Conservation (phyloP, 2,888 invertebrate genomes). For the Tachina lurida region DNA sequence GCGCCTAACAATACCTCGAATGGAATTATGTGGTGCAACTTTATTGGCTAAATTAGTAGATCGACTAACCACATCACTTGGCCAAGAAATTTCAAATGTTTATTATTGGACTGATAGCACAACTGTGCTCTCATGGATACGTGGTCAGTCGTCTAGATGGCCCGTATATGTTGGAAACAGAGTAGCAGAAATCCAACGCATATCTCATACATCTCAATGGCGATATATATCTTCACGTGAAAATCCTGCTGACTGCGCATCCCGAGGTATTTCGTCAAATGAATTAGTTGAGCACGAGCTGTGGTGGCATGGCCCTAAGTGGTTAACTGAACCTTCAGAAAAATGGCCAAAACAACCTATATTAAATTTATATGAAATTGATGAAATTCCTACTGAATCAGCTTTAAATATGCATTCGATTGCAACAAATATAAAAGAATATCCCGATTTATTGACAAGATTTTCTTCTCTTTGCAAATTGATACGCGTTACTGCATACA, state of each 20-base stretch:
- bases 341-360: slow-evolving; percentile 34
- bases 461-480: too few species aligned
- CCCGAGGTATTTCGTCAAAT: slow-evolving; percentile 31
- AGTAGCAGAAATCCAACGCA: too few species aligned
- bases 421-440: background rate
- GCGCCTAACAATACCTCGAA: too few species aligned
- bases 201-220: too few species aligned
- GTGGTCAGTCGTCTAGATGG: too few species aligned
- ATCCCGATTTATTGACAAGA: background rate
- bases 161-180: too few species aligned
- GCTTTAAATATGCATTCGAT: background rate
- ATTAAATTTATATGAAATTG: background rate
- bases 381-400: background rate
- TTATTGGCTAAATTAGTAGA: background rate
- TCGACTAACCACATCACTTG: slow-evolving; percentile 12
- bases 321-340: background rate
- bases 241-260: too few species aligned
- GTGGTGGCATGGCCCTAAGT: slow-evolving; percentile 21
- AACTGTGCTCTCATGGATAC: too few species aligned
- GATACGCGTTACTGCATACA: too few species aligned
- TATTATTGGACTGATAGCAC: too few species aligned
- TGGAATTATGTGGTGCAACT: too few species aligned
- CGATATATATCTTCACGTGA: too few species aligned
- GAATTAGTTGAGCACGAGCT: slow-evolving; percentile 31
- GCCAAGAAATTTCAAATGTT: slow-evolving; percentile 14